Evolutionary conservation across 64 coral and sea anemone genomes (phyloP), one percentile per base, ranked within the genome.

Genomic region (Hydrozoanthus tunicans): DNA sequence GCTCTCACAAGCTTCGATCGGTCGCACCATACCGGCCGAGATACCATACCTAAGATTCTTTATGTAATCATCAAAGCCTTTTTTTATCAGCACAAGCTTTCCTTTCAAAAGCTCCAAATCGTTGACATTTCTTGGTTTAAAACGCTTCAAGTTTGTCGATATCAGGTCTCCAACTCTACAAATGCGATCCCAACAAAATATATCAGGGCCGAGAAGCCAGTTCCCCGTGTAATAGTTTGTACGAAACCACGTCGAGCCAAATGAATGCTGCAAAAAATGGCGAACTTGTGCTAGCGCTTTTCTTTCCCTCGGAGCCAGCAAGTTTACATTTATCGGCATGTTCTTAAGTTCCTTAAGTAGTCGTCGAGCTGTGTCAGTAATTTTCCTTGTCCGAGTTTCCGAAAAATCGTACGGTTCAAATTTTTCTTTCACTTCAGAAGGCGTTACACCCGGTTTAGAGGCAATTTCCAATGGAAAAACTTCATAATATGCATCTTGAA

Each of bases 181-280:
- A 74, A 88, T 88, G 6, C 84, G 84, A 74, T 88, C 84, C 84
- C 84, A 88, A 56, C 84, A 88, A 74, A 88, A 88, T 59, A 88
- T 59, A 88, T 88, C 84, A 32, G 84, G 84, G 0, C 84, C 84
- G 3, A 88, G 56, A 9, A 88, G 84, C 84, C 84, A 88, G 13
- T 74, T 74, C 2, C 84, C 84, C 3, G 84, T 88, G 56, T 88
- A 88, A 73, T 88, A 88, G 56, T 88, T 88, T 17, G 70, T 70
- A 12, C 84, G 84, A 14, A 88, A 88, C 84, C 84, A 88, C 7
- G 84, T 88, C 14, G 84, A 75, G 0, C 84, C 84, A 57, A 88
- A 88, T 7, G 84, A 88, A 75, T 88, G 84, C 23, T 74, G 54
- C 68, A 88, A 56, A 58, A 74, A 88, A 51, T 88, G 84, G 9